Evolutionary conservation across 2,797 vertebrate genomes (phyloP).

Genomic region (Microcaecilia unicolor): DNA sequence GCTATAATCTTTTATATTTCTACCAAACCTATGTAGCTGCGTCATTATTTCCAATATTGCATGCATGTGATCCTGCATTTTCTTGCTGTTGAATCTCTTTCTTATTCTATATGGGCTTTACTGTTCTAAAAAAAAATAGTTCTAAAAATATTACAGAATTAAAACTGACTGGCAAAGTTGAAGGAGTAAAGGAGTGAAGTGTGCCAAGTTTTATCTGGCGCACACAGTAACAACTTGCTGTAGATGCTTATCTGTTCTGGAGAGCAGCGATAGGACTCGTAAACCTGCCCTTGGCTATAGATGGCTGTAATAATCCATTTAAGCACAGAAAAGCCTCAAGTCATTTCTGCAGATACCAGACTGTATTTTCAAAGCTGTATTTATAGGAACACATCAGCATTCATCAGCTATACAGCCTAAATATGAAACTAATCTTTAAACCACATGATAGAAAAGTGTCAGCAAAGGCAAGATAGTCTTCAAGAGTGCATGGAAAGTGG

Average conservation of each 20-base stretch:
- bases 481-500: constrained; percentile 53
- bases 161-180: constrained; percentile 20
- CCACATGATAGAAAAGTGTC: constrained; percentile 20
- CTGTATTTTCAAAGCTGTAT: constrained; percentile 24
- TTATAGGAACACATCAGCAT: constrained; percentile 35
- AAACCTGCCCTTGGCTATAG: constrained; percentile 13
- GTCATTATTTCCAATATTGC: too few relatives aligned
- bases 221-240: constrained; percentile 4
- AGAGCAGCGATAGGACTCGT: constrained; percentile 22
- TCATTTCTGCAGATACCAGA: constrained; percentile 22
- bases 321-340: constrained; percentile 25
- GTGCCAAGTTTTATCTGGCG: constrained; percentile 31
- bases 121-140: too few relatives aligned
- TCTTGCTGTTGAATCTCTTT: too few relatives aligned
- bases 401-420: constrained; percentile 23
- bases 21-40: too few relatives aligned
- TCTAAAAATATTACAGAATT: constrained; percentile 6
- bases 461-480: constrained; percentile 31
- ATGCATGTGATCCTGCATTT: too few relatives aligned
- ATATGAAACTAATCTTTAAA: constrained; percentile 23
- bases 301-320: constrained; percentile 21
- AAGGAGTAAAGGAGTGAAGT: constrained; percentile 6
- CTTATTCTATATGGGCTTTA: too few relatives aligned
- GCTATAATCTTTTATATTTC: too few relatives aligned
- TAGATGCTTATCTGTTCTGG: constrained; percentile 2